Evolutionary conservation across 2,797 vertebrate genomes (phyloP), one percentile per base, ranked within the genome.

Genomic region (Coranthus polyacanthus): DNA sequence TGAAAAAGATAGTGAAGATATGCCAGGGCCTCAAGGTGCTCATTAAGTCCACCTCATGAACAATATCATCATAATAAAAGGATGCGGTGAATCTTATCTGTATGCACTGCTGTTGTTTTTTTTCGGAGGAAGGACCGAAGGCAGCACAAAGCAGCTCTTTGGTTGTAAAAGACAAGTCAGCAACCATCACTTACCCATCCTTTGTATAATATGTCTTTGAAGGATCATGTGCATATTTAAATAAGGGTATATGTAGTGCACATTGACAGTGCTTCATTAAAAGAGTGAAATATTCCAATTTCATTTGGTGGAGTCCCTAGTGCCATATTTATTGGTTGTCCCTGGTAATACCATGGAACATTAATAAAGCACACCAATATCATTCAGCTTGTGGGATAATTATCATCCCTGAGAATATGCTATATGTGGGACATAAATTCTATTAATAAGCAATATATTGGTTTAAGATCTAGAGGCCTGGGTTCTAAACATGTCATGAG

Each of bases 391-490:
- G 84, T 79, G 76, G 63, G 81, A 87, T 93, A 91, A 93, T 92
- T 92, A 93, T 29, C 36, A 34, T 85, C 77, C 76, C 78, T 5
- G 68, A 84, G 78, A 88, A 85, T 74, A 84, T 26, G 57, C 75
- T 89, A 88, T 86, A 84, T 26, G 6, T 83, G 63, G 79, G 78
- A 90, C 89, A 91, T 92, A 89, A 89, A 93, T 92, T 93, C 68
- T 88, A 91, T 91, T 92, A 92, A 93, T 92, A 91, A 90, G 92
- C 85, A 81, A 75, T 85, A 79, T 88, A 90, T 91, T 89, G 84
- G 85, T 91, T 90, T 87, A 90, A 90, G 79, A 88, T 89, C 73
- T 79, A 72, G 72, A 72, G 73, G 71, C 68, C 68, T 65, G 38
- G 32, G 68, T 70, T 86, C 74, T 88, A 83, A 90, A 88, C 84